These are phyloP conservation scores for Apodemia duryi DNA, from an alignment of 2,888 invertebrate genomes.

Conservation along the genomic window DNA sequence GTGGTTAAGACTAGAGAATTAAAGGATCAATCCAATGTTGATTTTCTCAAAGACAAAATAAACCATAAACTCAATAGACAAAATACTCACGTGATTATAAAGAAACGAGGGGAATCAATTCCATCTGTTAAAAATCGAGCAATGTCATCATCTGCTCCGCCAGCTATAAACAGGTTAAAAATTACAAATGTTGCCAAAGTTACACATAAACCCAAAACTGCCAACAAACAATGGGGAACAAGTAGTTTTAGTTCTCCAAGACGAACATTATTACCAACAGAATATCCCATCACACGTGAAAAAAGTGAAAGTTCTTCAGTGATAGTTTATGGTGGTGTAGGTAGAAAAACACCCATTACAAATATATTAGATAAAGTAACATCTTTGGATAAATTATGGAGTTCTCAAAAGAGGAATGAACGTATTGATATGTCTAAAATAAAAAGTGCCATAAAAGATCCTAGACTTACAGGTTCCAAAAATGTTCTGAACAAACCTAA, in stretches of 20 bases:
- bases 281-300: conserved; percentile 53
- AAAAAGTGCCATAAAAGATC: conserved; percentile 36
- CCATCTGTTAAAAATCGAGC: conserved; percentile 38
- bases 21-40: conserved; percentile 73
- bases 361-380: conserved; percentile 73
- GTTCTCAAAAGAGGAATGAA: conserved; percentile 70
- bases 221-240: conserved; percentile 44
- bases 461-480: conserved; percentile 33
- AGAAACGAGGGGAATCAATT: conserved; percentile 37
- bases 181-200: conserved; percentile 32
- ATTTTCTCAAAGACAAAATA: conserved; percentile 81
- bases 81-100: conserved; percentile 62
- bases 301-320: conserved; percentile 52
- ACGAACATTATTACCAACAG: conserved; percentile 62
- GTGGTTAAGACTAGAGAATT: conserved; percentile 44
- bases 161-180: conserved; percentile 60
- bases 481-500: conserved; percentile 31
- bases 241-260: conserved; percentile 71
- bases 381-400: conserved; percentile 78
- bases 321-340: conserved; percentile 68
- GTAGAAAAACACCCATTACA: conserved; percentile 69
- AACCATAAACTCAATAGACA: conserved; percentile 77
- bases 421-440: conserved; percentile 59
- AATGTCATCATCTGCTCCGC: conserved; percentile 64
- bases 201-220: conserved; percentile 36